Conservation (phyloP, 2,113 vertebrate genomes). For the Laticauda colubrina region DNA sequence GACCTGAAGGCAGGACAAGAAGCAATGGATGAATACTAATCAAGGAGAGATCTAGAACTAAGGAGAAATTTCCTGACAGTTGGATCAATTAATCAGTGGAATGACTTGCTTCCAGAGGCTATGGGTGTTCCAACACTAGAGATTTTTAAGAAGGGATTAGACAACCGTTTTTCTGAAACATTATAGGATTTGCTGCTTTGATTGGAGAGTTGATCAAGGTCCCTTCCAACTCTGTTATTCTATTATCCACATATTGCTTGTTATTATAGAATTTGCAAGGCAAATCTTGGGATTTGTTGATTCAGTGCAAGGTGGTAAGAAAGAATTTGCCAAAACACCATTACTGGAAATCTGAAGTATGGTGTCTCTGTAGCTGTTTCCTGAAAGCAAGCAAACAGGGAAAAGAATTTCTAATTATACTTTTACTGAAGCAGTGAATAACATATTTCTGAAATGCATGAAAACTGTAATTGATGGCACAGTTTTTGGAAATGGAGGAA, state of each 20-base stretch:
- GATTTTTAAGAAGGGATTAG: neutral
- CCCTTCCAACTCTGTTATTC: neutral
- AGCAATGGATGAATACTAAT: neutral
- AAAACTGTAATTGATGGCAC: neutral
- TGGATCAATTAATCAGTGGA: neutral
- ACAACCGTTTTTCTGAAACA: neutral
- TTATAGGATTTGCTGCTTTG: neutral
- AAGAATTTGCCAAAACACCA: neutral
- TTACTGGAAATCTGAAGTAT: neutral
- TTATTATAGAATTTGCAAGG: neutral
- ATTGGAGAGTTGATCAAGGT: neutral
- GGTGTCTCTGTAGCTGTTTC: neutral
- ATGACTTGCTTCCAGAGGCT: neutral
- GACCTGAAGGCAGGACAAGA: neutral
- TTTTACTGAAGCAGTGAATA: neutral
- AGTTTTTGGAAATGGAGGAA: neutral
- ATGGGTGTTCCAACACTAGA: neutral
- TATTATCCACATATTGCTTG: neutral
- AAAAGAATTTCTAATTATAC: neutral
- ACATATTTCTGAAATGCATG: neutral
- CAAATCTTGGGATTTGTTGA: neutral
- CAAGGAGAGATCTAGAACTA: neutral
- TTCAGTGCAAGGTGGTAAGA: neutral
- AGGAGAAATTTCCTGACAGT: neutral
- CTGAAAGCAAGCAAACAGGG: neutral